A percentile compares a stretch with the other conserved stretches of the same genome.
Conservation (phyloP, 1,140 invertebrate genomes). For the Brachionus manjavacas region DNA sequence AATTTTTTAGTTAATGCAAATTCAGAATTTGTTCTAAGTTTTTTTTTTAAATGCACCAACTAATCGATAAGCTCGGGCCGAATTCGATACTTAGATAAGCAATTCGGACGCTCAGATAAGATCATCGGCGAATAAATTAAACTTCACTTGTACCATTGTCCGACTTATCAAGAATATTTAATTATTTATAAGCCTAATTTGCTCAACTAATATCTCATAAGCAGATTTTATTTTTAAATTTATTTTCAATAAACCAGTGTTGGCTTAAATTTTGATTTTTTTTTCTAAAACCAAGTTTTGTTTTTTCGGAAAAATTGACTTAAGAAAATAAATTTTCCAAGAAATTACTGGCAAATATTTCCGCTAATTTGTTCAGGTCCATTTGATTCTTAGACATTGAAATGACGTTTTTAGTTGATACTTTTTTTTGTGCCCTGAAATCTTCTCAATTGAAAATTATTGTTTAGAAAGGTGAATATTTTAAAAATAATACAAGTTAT, state of each 20-base stretch:
- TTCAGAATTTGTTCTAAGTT: neutral
- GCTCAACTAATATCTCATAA: neutral
- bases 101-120: neutral
- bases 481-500: neutral
- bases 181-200: neutral
- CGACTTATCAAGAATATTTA: neutral
- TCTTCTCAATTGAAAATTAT: neutral
- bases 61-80: neutral
- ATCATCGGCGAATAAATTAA: neutral
- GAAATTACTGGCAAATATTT: neutral
- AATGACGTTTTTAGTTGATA: neutral
- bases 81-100: constrained; percentile 3
- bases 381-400: neutral
- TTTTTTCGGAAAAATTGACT: no score
- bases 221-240: neutral
- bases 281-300: neutral
- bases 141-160: neutral
- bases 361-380: neutral
- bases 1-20: neutral
- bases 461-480: neutral
- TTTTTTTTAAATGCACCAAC: neutral
- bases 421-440: no score
- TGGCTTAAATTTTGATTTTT: neutral
- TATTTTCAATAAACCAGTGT: neutral
- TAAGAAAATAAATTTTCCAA: no score